Base-by-base conservation (phyloP, 2,888 invertebrate species). In the Pterostichus niger region DNA sequence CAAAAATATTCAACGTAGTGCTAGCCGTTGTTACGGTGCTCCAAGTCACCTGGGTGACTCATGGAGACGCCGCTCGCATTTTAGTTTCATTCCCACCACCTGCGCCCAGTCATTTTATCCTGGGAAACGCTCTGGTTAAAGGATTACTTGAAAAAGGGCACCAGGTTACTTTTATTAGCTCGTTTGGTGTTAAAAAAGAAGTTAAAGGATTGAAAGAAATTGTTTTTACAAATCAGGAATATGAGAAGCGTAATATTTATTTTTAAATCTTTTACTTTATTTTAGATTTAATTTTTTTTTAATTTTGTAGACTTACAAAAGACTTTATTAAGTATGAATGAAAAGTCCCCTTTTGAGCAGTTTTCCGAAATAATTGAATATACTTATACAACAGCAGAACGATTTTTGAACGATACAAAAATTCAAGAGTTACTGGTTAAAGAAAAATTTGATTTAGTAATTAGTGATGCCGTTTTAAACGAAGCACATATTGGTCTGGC, bases 381-480 rank as follows among this genome's bases (percentile, higher is more conserved):
- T 1, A 68, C 11, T 31, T 33, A 61, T 31, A 61, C 15, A 3
- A 75, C 52, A 24, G 13, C 85, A n/a, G 85, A 86, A 24, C 52
- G 61, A 1, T 85, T 86, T 5, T 84, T 88, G 9, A 81, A 86
- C 11, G 84, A 88, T 54, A 85, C 86, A 15, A 85, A 85, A n/a
- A 85, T 89, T 0, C 86, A 87, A 84, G 84, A 87, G 33, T 84
- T 89, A 0, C 56, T 89, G 11, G 83, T 87, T 0, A 87, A 90
- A 40, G 86, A 90, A 79, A 86, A 87, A 11, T 89, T 91, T 82
- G 90, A 90, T 84, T 86, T 89, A 13, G 88, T 90, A 1, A 87
- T 91, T 6, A 88, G 91, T 0, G 92, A 92, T 85, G 88, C 90
- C 56, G 91, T 91, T 85, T 86, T 91, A 24, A 91, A 90, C 85